Evolutionary conservation across 2,797 vertebrate genomes (phyloP).

Genomic region (Psittacula echo): DNA sequence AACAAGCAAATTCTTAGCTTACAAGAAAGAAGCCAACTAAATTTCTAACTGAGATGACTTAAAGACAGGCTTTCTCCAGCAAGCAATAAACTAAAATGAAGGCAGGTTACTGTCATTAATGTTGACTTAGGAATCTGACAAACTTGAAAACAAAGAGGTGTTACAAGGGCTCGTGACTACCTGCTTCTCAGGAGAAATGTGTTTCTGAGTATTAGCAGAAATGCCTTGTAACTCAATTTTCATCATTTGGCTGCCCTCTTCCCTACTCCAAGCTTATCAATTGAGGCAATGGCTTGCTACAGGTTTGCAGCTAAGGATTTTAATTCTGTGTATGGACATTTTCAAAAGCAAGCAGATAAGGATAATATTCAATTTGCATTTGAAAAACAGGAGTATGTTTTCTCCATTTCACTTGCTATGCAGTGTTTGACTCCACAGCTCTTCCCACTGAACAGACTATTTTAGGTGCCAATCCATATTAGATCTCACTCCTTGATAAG

Average conservation of each 20-base stretch:
- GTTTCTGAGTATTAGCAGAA: background rate
- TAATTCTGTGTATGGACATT: background rate
- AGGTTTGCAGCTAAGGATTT: background rate
- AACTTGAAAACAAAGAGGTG: background rate
- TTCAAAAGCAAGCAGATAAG: background rate
- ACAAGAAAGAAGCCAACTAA: background rate
- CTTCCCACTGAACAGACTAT: background rate
- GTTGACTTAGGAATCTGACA: background rate
- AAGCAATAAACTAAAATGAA: background rate
- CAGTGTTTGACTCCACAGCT: background rate
- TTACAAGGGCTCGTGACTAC: background rate
- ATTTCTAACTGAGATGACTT: background rate
- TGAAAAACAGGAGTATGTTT: background rate
- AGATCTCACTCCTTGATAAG: background rate
- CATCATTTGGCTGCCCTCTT: background rate
- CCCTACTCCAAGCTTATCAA: background rate
- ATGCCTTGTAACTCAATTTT: background rate
- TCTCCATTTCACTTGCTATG: background rate
- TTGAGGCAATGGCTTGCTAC: background rate
- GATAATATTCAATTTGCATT: background rate
- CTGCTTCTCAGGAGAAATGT: background rate
- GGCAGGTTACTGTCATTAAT: background rate
- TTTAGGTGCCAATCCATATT: background rate
- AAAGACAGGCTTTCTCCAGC: background rate
- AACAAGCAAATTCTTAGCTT: background rate